phyloP scores from a whole-genome alignment of 2,113 vertebrate genomes.

The Protobothrops mucrosquamatus region DNA sequence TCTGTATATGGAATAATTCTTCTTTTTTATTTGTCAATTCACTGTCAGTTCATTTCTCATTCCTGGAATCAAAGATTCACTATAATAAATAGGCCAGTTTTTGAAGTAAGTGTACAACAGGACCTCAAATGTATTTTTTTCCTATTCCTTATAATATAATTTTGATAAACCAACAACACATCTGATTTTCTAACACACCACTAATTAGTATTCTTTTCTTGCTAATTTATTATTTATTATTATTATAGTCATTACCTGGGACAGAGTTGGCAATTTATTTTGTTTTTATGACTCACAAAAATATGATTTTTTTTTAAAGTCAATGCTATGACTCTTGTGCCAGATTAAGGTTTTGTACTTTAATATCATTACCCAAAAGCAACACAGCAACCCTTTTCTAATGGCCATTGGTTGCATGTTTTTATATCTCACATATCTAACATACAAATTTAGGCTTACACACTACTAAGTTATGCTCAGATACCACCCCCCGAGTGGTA shows the following conservation, averaged over 20 bases:
- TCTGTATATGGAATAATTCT: neutral
- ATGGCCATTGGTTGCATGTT: neutral
- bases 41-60: neutral
- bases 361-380: neutral
- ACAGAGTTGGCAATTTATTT: neutral
- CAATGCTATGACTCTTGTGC: neutral
- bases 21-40: neutral
- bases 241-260: neutral
- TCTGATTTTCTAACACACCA: neutral
- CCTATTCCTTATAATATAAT: neutral
- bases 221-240: neutral
- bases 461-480: neutral
- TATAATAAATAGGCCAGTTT: neutral
- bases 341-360: neutral
- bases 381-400: neutral
- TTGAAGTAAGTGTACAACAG: neutral
- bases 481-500: neutral
- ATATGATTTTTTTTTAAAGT: neutral
- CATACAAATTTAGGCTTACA: neutral
- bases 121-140: neutral
- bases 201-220: neutral
- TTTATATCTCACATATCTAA: neutral
- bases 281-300: neutral
- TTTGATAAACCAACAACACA: neutral
- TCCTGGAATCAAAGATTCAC: neutral